Evolutionary conservation across 2,888 invertebrate genomes (phyloP), one percentile per base, ranked within the genome.

Genomic region (Oscheius sp.): DNA sequence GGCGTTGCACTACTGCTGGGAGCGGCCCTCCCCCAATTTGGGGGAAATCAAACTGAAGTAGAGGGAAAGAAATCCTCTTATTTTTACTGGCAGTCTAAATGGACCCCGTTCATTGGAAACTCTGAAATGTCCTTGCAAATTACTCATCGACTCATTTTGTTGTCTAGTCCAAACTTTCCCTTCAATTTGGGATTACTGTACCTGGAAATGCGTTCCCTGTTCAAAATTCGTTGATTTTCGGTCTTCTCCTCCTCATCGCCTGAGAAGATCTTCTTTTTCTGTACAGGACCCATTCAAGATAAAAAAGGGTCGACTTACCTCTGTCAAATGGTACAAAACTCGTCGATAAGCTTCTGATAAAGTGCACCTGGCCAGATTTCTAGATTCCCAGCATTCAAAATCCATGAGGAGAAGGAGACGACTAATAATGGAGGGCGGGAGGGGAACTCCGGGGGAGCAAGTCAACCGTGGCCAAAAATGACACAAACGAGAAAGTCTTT

Each of bases 301-400:
- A 53, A 9, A 12, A 18, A 21, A 7, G 2, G 12, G 21, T 21
- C 2, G 21, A 53, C 27, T 25, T 2, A 58, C 63, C 45, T 63
- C 63, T 13, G 18, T 21, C 25, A 49, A 16, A 27, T 66, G 66
- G 21, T 66, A 35, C 13, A 66, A 18, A 18, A 49, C 66, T 3
- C 49, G 46, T 29, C 52, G 25, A 35, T 29, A 66, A 0, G 66
- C 49, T n/a, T 66, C 52, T 9, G 66, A 49, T 2, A 66, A 35
- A 16, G 49, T 49, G 21, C 52, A 52, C n/a, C 66, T 49, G 18
- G 66, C 66, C 7, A 66, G 52, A 35, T 66, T 66, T 18, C 52
- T 46, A 7, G 52, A n/a, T 27, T 66, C 66, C 66, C 66, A 66
- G 18, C 27, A 29, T 18, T 35, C 25, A 21, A 66, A 66, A 12